A percentile compares a stretch with the other conserved stretches of the same genome.
phyloP scores from a whole-genome alignment of 2,113 vertebrate species.

The Bos javanicus region DNA sequence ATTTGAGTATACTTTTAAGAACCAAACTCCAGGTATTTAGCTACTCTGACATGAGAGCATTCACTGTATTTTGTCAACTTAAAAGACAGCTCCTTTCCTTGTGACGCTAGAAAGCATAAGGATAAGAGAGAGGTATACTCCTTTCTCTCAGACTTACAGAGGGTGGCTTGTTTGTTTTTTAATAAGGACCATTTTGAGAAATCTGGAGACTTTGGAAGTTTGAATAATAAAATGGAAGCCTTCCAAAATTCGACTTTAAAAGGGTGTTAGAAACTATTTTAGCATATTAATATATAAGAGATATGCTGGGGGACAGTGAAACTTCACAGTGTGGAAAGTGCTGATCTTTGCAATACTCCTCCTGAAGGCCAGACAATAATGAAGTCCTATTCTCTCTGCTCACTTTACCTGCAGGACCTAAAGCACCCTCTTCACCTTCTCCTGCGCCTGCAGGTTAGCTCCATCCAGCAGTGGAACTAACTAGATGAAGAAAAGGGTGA shows the following conservation, averaged over 20 bases:
- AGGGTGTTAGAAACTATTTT: neutral
- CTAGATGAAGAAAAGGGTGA: neutral
- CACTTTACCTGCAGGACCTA: neutral
- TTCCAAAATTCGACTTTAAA: neutral
- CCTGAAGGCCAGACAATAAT: neutral
- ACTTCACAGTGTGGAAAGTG: neutral
- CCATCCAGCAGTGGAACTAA: neutral
- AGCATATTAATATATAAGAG: neutral
- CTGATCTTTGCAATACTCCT: neutral
- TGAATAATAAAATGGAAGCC: neutral
- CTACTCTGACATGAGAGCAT: neutral
- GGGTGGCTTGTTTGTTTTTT: neutral
- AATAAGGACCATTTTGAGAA: neutral
- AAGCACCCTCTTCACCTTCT: neutral
- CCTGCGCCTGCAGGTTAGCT: neutral
- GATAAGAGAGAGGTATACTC: neutral
- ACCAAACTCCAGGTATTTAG: neutral
- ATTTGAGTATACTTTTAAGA: constrained; percentile 8
- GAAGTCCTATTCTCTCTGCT: neutral
- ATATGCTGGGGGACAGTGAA: neutral
- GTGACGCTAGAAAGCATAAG: neutral
- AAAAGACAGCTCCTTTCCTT: neutral
- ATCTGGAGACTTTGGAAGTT: neutral
- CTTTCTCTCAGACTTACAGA: neutral
- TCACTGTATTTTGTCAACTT: neutral